Evolutionary conservation across 2,113 vertebrate genomes (phyloP).

Genomic region (Zingel zingel): DNA sequence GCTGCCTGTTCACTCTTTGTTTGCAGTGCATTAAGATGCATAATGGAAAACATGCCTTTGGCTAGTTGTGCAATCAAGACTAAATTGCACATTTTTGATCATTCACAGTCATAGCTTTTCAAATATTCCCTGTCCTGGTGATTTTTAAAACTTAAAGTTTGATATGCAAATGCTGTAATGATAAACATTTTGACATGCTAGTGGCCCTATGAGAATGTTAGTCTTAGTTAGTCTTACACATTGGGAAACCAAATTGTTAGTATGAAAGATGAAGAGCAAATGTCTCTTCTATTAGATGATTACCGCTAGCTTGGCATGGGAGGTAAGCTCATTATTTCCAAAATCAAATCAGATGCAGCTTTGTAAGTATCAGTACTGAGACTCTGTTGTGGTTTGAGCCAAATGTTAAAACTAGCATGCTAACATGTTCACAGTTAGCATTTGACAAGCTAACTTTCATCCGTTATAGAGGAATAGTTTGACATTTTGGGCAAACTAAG

Average conservation of each 20-base stretch:
- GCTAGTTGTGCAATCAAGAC: not conserved
- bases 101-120: not conserved
- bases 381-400: not conserved
- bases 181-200: not conserved
- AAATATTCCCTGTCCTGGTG: not conserved
- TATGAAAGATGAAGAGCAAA: not conserved
- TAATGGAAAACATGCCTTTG: not conserved
- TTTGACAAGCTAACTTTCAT: not conserved
- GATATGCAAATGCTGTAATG: not conserved
- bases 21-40: slow-evolving; percentile 10
- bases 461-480: not conserved
- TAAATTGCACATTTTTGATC: not conserved
- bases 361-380: not conserved
- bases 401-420: not conserved
- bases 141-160: not conserved
- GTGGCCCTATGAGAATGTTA: not conserved
- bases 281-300: not conserved
- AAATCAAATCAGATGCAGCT: too few species aligned
- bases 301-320: not conserved
- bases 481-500: not conserved
- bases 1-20: not conserved
- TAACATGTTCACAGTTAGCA: not conserved
- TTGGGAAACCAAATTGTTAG: too few species aligned
- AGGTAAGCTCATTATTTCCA: not conserved
- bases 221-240: not conserved